phyloP scores from a whole-genome alignment of 1,140 invertebrate genomes.

The Radopholus similis region DNA sequence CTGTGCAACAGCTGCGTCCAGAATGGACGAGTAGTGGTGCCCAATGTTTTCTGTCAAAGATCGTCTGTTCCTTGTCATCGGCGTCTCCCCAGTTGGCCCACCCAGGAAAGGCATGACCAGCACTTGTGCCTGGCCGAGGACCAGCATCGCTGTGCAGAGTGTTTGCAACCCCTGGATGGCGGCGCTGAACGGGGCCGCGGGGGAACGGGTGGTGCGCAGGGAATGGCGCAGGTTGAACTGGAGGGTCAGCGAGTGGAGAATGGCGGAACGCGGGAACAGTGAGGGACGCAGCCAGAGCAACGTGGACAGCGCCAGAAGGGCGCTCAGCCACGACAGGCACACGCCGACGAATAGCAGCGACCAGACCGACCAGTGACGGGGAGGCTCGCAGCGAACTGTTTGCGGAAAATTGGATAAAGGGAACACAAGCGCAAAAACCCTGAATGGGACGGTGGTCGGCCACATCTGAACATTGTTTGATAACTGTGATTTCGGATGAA shows the following conservation, averaged over 20 bases:
- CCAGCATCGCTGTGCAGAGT: slow-evolving; percentile 29
- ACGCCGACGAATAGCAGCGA: slow-evolving; percentile 18
- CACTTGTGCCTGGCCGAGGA: slow-evolving; percentile 36
- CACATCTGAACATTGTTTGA: slow-evolving; percentile 33
- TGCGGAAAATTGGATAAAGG: background rate
- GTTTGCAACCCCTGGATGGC: slow-evolving; percentile 37
- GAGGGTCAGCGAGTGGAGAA: slow-evolving; percentile 24
- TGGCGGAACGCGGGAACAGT: background rate
- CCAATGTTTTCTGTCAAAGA: slow-evolving; percentile 37
- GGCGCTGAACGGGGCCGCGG: slow-evolving; percentile 22
- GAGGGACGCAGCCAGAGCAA: slow-evolving; percentile 3
- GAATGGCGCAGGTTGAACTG: slow-evolving; percentile 32
- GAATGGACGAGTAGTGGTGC: slow-evolving; percentile 32
- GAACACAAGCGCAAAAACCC: slow-evolving; percentile 13
- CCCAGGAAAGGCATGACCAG: slow-evolving; percentile 42
- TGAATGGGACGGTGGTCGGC: slow-evolving; percentile 29
- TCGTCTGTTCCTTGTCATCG: slow-evolving; percentile 1
- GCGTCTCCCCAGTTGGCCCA: background rate
- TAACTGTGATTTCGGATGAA: background rate
- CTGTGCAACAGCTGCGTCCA: slow-evolving; percentile 22
- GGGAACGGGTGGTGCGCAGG: slow-evolving; percentile 35
- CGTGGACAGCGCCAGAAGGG: slow-evolving; percentile 3
- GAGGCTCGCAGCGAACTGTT: slow-evolving; percentile 36
- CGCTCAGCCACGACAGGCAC: slow-evolving; percentile 15
- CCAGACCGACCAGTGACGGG: slow-evolving; percentile 26